Base-by-base conservation (phyloP, 2,888 invertebrate genomes). In the Leptothorax acervorum region DNA sequence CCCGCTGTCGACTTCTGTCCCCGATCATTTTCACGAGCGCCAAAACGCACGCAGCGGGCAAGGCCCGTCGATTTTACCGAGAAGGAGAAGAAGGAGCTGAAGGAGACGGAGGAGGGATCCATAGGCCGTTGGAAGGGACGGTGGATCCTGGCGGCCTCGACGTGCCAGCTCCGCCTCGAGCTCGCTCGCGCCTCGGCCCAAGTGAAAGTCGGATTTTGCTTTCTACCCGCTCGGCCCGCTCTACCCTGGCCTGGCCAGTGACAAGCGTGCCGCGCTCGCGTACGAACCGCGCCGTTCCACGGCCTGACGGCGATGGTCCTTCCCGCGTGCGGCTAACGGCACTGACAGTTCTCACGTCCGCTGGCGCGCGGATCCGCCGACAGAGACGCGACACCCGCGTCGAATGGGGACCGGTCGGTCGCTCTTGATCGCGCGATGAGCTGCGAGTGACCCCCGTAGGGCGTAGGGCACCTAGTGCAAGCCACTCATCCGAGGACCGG, bases 161-260 rank as follows among this genome's bases (percentile, higher is more conserved):
- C 93, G 91, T 90, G 88, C 92, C 91, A 91, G 90, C 90, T 92
- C 86, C 90, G 88, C 91, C 90, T 92, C 87, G 88, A 88, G 87
- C 90, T 90, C 89, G 83, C 89, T 53, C 70, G 48, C 35, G 90
- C 85, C 60, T 74, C 60, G 79, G 83, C 90, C 90, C 85, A 86
- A 94, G 94, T 94, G 94, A 95, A 94, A 94, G 94, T 94, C 91
- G 92, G 92, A 94, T 94, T 94, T 94, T 94, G 94, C 94, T 94
- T 94, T 94, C 94, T 94, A 94, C 92, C 92, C 92, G 87, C 65
- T 76, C 53, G 28, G 31, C 45, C 65, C 55, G 39, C 75, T 23
- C 23, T 75, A 48, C 63, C 53, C 51, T 83, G 71, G 87, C 85
- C 90, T 83, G 71, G 87, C 85, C 90, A 91, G 90, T 91, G 86